Percentiles rank a stretch among this genome's conserved stretches.
Evolutionary conservation across 2,797 vertebrate genomes (phyloP).

Genomic region (Cuculus canorus): DNA sequence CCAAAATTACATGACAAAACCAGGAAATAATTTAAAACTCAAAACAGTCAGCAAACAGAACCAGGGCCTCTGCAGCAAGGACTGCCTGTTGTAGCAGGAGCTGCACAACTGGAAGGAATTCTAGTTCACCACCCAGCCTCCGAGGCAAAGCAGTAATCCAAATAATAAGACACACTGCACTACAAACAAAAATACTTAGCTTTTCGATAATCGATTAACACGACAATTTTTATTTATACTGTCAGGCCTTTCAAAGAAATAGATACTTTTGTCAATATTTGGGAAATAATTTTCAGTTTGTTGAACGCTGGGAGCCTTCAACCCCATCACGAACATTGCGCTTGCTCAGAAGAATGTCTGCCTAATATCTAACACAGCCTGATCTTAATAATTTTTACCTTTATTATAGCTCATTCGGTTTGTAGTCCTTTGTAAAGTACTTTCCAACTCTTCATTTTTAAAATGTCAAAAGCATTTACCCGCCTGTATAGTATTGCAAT

Average conservation of each 20-base stretch:
- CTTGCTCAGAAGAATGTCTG: not conserved
- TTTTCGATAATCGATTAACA: not conserved
- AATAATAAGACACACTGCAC: not conserved
- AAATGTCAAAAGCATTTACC: slow-evolving; percentile 29
- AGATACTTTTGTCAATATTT: not conserved
- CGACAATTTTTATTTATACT: not conserved
- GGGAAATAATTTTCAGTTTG: not conserved
- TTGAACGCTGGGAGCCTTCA: not conserved
- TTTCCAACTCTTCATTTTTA: not conserved
- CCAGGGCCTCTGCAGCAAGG: not conserved
- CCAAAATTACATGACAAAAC: not conserved
- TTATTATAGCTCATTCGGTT: not conserved
- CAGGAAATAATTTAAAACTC: not conserved
- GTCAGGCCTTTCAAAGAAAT: not conserved
- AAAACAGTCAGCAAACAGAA: not conserved
- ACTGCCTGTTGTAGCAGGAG: not conserved
- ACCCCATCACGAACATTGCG: not conserved
- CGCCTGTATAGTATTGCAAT: slow-evolving; percentile 24
- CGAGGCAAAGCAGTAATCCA: not conserved
- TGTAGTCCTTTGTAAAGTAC: not conserved
- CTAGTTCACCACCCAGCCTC: not conserved
- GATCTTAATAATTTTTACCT: not conserved
- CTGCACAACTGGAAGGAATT: not conserved
- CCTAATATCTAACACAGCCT: not conserved
- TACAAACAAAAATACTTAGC: not conserved